phyloP scores from a whole-genome alignment of 2,797 vertebrate species.

The Ctenochaetus hawaiiensis region DNA sequence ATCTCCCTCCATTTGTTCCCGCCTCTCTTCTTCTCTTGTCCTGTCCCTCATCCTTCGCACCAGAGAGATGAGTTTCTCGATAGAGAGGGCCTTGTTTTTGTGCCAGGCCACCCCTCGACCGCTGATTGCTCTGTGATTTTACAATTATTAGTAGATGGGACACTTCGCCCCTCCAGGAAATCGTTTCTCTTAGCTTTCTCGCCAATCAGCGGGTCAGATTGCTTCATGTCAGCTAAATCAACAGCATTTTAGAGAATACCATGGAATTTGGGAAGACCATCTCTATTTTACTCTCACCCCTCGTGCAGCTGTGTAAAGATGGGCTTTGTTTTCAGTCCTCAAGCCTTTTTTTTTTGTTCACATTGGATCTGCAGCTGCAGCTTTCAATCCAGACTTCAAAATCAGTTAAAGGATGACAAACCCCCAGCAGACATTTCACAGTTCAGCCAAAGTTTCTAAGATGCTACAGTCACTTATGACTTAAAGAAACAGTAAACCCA shows the following conservation, averaged over 20 bases:
- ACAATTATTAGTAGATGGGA: constrained; percentile 75
- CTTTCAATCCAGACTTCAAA: constrained; percentile 6
- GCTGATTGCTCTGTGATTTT: constrained; percentile 78
- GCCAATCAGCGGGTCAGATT: constrained; percentile 67
- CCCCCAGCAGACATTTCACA: background rate
- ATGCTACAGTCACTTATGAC: background rate
- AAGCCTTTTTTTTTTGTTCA: background rate
- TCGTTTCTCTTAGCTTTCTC: constrained; percentile 63
- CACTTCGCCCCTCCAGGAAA: constrained; percentile 69
- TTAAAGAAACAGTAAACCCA: no score
- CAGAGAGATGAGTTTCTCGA: constrained; percentile 48
- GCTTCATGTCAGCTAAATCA: constrained; percentile 44
- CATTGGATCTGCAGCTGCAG: background rate
- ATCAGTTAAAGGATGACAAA: background rate
- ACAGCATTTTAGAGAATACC: constrained; percentile 42
- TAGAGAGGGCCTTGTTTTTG: constrained; percentile 53
- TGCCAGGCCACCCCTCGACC: constrained; percentile 28
- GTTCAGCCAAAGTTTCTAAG: background rate
- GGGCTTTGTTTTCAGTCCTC: constrained; percentile 9
- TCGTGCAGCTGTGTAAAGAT: constrained; percentile 10
- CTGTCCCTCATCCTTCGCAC: constrained; percentile 7
- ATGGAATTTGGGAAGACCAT: constrained; percentile 21
- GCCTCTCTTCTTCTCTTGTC: background rate
- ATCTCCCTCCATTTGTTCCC: background rate
- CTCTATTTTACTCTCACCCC: constrained; percentile 20